These are phyloP conservation scores for Cyclopterus lumpus DNA, from an alignment of 2,797 vertebrate genomes.

Conservation along the genomic window DNA sequence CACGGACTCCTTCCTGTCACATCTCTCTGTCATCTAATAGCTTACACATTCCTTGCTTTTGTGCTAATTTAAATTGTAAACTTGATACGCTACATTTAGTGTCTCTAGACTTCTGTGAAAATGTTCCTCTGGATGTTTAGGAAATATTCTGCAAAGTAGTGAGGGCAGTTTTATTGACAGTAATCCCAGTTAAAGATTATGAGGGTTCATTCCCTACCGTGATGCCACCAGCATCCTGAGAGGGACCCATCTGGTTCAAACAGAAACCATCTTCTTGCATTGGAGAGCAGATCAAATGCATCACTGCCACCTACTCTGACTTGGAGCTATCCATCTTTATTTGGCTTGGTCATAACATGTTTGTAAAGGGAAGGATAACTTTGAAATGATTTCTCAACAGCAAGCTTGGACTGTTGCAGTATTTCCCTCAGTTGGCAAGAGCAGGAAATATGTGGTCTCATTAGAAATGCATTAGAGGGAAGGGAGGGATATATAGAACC, in stretches of 20 bases:
- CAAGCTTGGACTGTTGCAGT: constrained; percentile 43
- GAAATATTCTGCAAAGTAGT: constrained; percentile 26
- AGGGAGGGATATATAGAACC: constrained; percentile 38
- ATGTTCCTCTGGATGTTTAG: constrained; percentile 34
- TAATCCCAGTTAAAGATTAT: constrained; percentile 47
- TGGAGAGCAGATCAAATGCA: constrained; percentile 59
- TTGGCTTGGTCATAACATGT: constrained; percentile 65
- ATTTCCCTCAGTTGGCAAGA: constrained; percentile 51
- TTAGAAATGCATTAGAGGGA: constrained; percentile 75
- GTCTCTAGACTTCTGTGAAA: constrained; percentile 5
- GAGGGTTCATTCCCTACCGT: constrained; percentile 33
- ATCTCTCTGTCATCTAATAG: constrained; percentile 12
- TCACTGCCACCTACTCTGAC: constrained; percentile 59
- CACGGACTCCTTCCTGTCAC: neutral
- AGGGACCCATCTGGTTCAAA: constrained; percentile 53
- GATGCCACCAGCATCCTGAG: constrained; percentile 47
- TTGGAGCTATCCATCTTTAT: constrained; percentile 65
- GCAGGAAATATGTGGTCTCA: constrained; percentile 61
- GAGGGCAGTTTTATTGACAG: constrained; percentile 41
- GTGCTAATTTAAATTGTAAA: constrained; percentile 47
- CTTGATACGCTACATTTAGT: neutral
- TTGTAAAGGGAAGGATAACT: constrained; percentile 61
- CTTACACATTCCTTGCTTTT: constrained; percentile 30
- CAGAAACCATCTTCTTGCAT: constrained; percentile 31
- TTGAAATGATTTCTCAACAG: constrained; percentile 66